Conservation (phyloP, 2,888 invertebrate species). For the Tipula confusa region DNA sequence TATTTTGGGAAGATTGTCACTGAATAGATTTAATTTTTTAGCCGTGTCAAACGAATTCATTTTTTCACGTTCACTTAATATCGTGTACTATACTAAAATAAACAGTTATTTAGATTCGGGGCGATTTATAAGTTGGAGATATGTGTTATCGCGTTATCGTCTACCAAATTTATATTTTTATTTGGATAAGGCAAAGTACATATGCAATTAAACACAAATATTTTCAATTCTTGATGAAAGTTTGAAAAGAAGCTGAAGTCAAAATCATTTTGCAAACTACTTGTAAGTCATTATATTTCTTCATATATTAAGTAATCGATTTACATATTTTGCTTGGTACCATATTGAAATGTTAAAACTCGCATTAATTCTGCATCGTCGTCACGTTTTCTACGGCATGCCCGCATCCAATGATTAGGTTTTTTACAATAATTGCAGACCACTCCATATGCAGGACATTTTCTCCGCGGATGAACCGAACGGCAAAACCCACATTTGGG, state of each 20-base stretch:
- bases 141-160: background rate
- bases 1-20: background rate
- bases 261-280: too few relatives aligned
- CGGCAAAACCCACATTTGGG: background rate
- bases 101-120: background rate
- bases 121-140: background rate
- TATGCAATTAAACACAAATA: too few relatives aligned
- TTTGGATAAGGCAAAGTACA: background rate
- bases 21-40: background rate
- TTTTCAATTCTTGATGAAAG: too few relatives aligned
- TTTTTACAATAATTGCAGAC: background rate
- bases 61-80: background rate
- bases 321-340: too few relatives aligned
- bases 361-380: too few relatives aligned
- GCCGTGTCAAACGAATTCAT: background rate
- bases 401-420: background rate
- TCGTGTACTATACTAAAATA: background rate
- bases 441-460: background rate
- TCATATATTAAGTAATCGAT: too few relatives aligned
- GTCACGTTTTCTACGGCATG: background rate
- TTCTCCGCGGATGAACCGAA: background rate
- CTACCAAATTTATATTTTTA: too few relatives aligned
- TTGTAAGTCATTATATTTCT: too few relatives aligned
- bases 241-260: too few relatives aligned
- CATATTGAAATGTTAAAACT: too few relatives aligned